phyloP scores from a whole-genome alignment of 2,113 vertebrate species.

The Mustelus asterias region DNA sequence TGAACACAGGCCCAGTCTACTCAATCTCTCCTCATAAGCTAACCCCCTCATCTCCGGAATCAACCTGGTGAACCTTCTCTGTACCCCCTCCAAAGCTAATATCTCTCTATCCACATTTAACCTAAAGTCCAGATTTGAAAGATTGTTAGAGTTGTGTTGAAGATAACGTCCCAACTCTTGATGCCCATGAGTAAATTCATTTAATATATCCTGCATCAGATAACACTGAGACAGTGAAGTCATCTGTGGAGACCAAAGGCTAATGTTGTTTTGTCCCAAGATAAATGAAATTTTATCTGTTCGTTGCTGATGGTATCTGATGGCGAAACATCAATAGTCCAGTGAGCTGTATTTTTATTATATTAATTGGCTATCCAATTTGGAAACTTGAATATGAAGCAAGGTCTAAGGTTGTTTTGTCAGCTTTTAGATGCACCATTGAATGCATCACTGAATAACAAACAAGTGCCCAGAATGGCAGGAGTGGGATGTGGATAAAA shows the following conservation, averaged over 20 bases:
- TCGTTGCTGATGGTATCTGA: neutral
- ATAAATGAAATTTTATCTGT: neutral
- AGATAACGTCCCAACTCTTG: neutral
- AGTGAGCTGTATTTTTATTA: neutral
- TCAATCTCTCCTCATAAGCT: no score
- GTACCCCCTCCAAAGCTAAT: no score
- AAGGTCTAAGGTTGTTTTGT: neutral
- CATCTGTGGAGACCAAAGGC: neutral
- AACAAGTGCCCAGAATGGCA: neutral
- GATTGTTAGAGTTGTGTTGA: neutral
- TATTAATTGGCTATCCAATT: neutral
- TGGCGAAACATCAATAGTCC: neutral
- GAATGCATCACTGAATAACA: neutral
- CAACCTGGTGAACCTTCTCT: no score
- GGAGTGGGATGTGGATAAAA: neutral
- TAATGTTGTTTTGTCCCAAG: neutral
- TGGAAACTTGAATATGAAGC: neutral
- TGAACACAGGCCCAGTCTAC: no score
- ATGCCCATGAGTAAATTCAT: neutral
- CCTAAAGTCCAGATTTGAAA: neutral
- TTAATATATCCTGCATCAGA: neutral
- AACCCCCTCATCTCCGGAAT: no score
- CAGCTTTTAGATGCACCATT: neutral
- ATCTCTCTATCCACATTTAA: neutral
- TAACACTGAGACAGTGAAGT: neutral